Conservation (phyloP, 2,888 invertebrate genomes). For the Herminia tarsipennalis region DNA sequence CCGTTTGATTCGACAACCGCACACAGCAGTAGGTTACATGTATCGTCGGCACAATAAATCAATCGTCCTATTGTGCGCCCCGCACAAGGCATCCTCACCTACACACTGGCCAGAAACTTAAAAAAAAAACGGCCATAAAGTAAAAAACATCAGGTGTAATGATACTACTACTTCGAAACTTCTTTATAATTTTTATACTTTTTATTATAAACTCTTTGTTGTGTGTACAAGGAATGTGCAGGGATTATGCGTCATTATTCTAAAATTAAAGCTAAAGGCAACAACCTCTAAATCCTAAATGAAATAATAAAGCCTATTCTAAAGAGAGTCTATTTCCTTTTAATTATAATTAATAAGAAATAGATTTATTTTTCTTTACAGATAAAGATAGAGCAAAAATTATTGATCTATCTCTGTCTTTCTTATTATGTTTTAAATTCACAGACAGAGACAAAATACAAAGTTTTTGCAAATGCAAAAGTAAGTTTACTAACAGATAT, state of each 20-base stretch:
- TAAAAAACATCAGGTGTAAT: conserved; percentile 8
- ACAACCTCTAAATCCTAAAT: too few species aligned
- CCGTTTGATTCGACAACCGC: conserved; percentile 51
- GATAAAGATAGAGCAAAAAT: too few species aligned
- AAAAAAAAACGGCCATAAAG: conserved; percentile 29
- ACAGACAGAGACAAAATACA: too few species aligned
- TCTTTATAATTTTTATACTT: conserved; percentile 16
- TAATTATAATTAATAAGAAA: too few species aligned
- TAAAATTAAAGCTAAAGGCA: too few species aligned
- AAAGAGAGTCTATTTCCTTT: too few species aligned
- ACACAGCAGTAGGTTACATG: conserved; percentile 56
- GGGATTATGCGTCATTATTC: conserved; percentile 6
- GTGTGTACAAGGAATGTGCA: conserved; percentile 2
- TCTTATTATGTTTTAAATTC: too few species aligned
- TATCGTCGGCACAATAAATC: conserved; percentile 76
- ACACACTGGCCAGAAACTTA: conserved; percentile 37
- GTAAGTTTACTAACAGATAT: too few species aligned
- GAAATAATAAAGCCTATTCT: too few species aligned
- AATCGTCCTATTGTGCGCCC: conserved; percentile 69
- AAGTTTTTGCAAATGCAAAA: too few species aligned
- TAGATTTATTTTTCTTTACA: too few species aligned
- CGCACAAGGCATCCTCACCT: conserved; percentile 59
- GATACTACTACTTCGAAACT: conserved; percentile 1
- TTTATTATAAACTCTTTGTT: conserved; percentile 36
- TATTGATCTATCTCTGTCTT: too few species aligned